phyloP scores from a whole-genome alignment of 2,888 invertebrate genomes.

The Baronia brevicornis region DNA sequence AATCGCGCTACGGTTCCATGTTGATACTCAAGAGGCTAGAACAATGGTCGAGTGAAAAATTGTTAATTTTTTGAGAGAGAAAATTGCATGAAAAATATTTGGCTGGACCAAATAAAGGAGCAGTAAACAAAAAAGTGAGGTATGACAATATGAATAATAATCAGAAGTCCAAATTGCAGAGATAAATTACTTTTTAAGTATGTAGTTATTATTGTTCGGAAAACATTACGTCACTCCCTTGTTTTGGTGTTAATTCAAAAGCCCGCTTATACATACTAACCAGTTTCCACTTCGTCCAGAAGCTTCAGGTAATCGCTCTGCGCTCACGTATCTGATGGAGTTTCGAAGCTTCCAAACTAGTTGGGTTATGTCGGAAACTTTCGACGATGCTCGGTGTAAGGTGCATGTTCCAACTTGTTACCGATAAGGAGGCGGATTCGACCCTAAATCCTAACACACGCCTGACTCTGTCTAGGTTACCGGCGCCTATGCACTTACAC shows the following conservation, averaged over 20 bases:
- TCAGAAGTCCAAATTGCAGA: too few relatives aligned
- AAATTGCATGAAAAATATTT: too few relatives aligned
- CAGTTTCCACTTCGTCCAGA: constrained; percentile 22
- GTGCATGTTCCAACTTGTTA: constrained; percentile 51
- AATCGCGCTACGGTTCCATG: constrained; percentile 27
- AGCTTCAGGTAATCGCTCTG: constrained; percentile 52
- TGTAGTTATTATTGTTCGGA: too few relatives aligned
- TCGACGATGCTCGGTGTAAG: constrained; percentile 49
- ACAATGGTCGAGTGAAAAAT: constrained; percentile 3
- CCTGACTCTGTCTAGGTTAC: constrained; percentile 28
- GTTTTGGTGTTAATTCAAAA: constrained; percentile 18
- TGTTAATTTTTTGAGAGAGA: too few relatives aligned
- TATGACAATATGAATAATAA: too few relatives aligned
- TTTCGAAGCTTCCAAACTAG: constrained; percentile 70
- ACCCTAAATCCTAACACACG: constrained; percentile 57
- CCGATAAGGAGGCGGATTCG: constrained; percentile 59
- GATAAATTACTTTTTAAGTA: too few relatives aligned
- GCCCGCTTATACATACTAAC: constrained; percentile 24
- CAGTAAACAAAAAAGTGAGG: too few relatives aligned
- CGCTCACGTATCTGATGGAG: constrained; percentile 70
- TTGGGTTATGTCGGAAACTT: constrained; percentile 66
- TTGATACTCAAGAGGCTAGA: constrained; percentile 26
- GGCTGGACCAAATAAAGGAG: too few relatives aligned
- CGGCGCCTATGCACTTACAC: constrained; percentile 34
- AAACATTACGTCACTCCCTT: too few relatives aligned